These are phyloP conservation scores for Phalacrocorax aristotelis DNA, from an alignment of 2,113 vertebrate genomes.

Conservation along the genomic window DNA sequence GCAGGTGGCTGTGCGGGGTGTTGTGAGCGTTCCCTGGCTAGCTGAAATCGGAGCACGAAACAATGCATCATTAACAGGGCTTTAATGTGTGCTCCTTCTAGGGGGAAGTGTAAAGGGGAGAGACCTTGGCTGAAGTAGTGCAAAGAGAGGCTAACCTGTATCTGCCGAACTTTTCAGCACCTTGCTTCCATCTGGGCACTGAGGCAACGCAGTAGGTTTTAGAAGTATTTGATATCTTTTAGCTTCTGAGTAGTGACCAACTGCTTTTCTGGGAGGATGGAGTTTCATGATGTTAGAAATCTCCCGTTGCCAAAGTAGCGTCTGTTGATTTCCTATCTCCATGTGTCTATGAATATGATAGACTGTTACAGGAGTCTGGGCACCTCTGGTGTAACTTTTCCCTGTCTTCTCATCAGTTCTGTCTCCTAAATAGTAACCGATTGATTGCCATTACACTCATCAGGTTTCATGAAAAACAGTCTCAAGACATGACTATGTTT, in stretches of 20 bases:
- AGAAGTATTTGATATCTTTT: neutral
- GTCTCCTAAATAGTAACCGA: constrained; percentile 60
- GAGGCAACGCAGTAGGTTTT: neutral
- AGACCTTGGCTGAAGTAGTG: neutral
- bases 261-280: constrained; percentile 32
- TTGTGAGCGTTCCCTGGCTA: neutral
- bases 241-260: constrained; percentile 17
- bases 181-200: neutral
- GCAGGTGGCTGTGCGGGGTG: constrained; percentile 45
- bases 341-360: neutral
- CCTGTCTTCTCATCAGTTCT: constrained; percentile 38
- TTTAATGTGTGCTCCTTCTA: neutral
- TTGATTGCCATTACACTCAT: neutral
- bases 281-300: neutral
- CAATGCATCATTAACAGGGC: constrained; percentile 8
- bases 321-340: constrained; percentile 46
- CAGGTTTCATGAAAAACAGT: constrained; percentile 10
- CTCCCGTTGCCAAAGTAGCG: neutral
- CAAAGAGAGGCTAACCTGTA: neutral
- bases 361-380: neutral
- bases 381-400: constrained; percentile 36
- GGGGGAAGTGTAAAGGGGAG: neutral
- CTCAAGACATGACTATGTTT: neutral
- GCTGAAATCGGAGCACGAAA: neutral
- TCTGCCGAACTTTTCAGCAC: neutral